phyloP scores from a whole-genome alignment of 2,113 vertebrate species.

The Gobio gobio region DNA sequence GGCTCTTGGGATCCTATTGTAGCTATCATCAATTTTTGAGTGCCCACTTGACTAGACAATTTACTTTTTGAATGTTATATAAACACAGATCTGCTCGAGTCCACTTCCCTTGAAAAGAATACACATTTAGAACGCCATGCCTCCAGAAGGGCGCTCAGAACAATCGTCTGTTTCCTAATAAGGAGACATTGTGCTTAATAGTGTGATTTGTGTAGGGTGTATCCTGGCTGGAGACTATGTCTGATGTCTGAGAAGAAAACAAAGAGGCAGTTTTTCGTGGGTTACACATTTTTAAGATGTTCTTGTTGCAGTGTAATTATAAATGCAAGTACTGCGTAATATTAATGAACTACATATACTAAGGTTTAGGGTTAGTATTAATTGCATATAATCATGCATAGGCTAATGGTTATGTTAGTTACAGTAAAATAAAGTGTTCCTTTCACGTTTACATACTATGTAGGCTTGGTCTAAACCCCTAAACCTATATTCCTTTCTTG shows the following conservation, averaged over 20 bases:
- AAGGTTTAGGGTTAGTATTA: no score
- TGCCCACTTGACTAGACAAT: constrained; percentile 49
- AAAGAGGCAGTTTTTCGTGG: constrained; percentile 24
- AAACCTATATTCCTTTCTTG: no score
- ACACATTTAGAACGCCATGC: constrained; percentile 20
- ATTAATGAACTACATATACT: no score
- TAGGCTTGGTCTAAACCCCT: no score
- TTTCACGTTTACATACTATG: no score
- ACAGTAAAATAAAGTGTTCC: no score
- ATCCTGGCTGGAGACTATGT: constrained; percentile 38
- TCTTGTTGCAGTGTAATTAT: no score
- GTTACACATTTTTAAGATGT: no score
- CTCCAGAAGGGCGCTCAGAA: constrained; percentile 37
- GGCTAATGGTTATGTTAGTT: no score
- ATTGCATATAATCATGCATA: no score
- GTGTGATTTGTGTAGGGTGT: constrained; percentile 44
- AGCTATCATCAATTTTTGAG: constrained; percentile 40
- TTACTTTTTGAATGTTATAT: constrained; percentile 36
- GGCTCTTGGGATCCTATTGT: constrained; percentile 47
- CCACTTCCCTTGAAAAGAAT: constrained; percentile 35
- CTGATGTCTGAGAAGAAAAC: constrained; percentile 38
- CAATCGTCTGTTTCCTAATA: constrained; percentile 49
- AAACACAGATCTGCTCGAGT: constrained; percentile 49
- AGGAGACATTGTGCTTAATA: constrained; percentile 35
- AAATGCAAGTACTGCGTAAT: no score